Evolutionary conservation across 2,797 vertebrate species (phyloP).

Genomic region (Macropus fuliginosus): DNA sequence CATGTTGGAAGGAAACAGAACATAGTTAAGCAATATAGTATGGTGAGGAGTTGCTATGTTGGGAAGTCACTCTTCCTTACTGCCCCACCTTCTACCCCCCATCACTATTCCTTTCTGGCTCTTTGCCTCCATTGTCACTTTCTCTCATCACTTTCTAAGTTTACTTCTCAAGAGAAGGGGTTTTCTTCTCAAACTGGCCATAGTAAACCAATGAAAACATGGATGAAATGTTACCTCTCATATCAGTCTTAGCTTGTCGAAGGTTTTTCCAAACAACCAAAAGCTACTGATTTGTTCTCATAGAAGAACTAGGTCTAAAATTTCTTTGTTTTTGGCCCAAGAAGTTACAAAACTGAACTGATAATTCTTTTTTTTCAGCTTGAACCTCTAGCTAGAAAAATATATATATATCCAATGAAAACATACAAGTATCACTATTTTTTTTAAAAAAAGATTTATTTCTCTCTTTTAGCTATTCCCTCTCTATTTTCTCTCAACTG

Average conservation of each 20-base stretch:
- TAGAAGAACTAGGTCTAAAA: neutral
- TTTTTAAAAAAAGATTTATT: neutral
- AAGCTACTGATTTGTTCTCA: neutral
- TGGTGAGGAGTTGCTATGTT: neutral
- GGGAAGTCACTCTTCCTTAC: neutral
- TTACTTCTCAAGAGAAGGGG: accelerated
- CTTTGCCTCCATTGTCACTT: accelerated
- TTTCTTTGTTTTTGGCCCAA: neutral
- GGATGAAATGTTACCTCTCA: neutral
- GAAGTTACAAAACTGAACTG: neutral
- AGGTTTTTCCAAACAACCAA: neutral
- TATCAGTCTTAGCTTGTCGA: neutral
- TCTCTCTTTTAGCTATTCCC: neutral
- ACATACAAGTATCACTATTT: neutral
- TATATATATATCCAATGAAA: neutral
- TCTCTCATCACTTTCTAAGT: neutral
- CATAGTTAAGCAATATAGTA: neutral
- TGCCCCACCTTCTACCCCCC: accelerated
- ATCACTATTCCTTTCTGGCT: accelerated
- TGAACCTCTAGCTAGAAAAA: neutral
- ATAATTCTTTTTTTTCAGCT: neutral
- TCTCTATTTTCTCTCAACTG: neutral
- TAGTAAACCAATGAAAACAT: neutral
- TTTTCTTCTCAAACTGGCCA: neutral
- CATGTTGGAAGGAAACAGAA: neutral